Base-by-base conservation (phyloP, 2,888 invertebrate genomes). In the Thecophora atra region DNA sequence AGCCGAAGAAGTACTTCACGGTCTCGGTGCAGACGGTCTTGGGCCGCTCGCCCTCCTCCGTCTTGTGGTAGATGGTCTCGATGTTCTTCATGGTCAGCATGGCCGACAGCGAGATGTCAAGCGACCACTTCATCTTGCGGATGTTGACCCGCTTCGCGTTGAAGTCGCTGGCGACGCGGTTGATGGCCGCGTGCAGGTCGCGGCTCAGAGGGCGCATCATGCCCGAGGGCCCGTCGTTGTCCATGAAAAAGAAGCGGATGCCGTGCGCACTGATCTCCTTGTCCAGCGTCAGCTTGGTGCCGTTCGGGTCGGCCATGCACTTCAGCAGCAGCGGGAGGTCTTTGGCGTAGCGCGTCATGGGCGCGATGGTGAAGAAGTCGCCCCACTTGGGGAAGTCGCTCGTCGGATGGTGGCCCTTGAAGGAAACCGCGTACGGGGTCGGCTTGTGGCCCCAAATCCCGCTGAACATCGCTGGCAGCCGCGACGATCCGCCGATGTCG, bases 361-460 rank as follows among this genome's bases (percentile, higher is more conserved):
- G 96, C 1, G 97, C 97, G 54, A 96, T 89, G 28, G 92, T 89
- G 70, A 97, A 92, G 82, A 92, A 93, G 70, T 90, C 89, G 47
- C 90, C 89, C 88, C 92, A 93, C 73, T 84, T 83, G 11, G 89
- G 88, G 28, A 89, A 88, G 64, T 87, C 84, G 75, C 91, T 89
- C 72, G 89, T 89, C 1, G 94, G 94, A 73, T 90, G 89, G 78
- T 94, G 93, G 0, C 93, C 93, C 79, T 89, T 87, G 72, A 89
- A 87, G 1, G 92, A 91, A 3, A 93, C 87, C 5, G 90, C 88
- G 77, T 90, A 90, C 1, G 92, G 91, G 58, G 94, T 91, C 0
- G 96, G 94, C 82, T 96, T 97, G 84, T 97, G 96, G n/a, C 97
- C 97, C 87, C 93, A 97, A 71, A 97, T 90, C 26, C 97, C 97